Percentiles rank a stretch among this genome's conserved stretches.
Conservation (phyloP, 2,888 invertebrate genomes). For the Sussaba pulchella region DNA sequence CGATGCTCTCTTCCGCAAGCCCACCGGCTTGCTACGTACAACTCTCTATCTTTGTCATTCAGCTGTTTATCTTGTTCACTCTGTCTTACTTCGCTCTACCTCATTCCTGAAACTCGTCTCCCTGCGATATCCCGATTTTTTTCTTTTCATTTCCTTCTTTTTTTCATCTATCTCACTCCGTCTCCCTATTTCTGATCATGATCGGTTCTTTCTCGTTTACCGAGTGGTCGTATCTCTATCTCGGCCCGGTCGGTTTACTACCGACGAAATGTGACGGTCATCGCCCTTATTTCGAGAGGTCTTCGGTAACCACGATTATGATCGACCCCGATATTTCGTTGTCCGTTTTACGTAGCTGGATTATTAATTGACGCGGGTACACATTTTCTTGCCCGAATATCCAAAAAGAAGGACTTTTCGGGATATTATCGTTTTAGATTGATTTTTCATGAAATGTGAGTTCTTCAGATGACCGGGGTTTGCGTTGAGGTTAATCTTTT, state of each 20-base stretch:
- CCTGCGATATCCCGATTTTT: constrained; percentile 53
- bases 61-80: constrained; percentile 47
- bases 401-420: too few species aligned
- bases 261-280: constrained; percentile 24
- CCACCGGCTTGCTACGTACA: constrained; percentile 63
- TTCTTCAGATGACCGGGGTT: too few species aligned
- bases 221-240: constrained; percentile 54
- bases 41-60: constrained; percentile 34
- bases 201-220: constrained; percentile 57
- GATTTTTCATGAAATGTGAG: too few species aligned
- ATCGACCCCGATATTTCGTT: constrained; percentile 18
- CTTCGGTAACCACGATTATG: too few species aligned
- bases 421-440: too few species aligned
- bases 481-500: too few species aligned
- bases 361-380: background rate
- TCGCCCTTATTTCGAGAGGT: constrained; percentile 30
- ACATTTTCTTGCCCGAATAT: too few species aligned
- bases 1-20: constrained; percentile 74
- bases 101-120: constrained; percentile 48
- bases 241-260: constrained; percentile 39
- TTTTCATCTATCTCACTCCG: constrained; percentile 48
- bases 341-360: background rate
- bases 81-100: constrained; percentile 52
- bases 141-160: constrained; percentile 32
- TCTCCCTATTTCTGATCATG: constrained; percentile 31